Base-by-base conservation (phyloP, 2,888 invertebrate genomes). In the Polydrusus cervinus region DNA sequence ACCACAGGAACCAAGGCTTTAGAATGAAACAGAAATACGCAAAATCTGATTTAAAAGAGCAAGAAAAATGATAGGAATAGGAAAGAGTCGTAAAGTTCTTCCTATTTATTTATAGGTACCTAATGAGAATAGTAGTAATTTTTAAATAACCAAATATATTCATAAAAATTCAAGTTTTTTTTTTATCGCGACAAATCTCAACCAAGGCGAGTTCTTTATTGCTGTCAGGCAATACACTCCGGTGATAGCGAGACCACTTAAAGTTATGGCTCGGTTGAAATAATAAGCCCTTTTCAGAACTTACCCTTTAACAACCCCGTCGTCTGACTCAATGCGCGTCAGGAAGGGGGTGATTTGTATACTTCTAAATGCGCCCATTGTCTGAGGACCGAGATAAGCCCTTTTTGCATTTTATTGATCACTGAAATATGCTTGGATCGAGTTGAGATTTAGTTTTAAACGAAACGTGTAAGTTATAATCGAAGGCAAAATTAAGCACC, bases 321-420 rank as follows among this genome's bases (percentile, higher is more conserved):
- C 67, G 67, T 55, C 67, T 57, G 67, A 57, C 66, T 66, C 53
- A 53, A 53, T 51, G 66, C 66, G 66, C 51, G 34, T 25, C 62
- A 57, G 72, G 72, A 72, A 72, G 72, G 72, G 72, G 47, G 47
- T 57, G 72, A 72, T 72, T 72, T 72, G 72, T 72, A 65, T 66
- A 72, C 72, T 66, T 72, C 55, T 72, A 72, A 72, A 72, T 72
- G 72, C 66, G 65, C 55, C 72, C 43, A 72, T 72, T 72, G 72
- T 72, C 72, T 71, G 57, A 51, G 62, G 65, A 43, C 71, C 34
- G 14, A 64, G 71, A 71, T 71, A 71, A 71, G 71, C 65, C 71
- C 71, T 64, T 71, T 62, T 57, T 65, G 71, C 65, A 71, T 65
- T 71, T 53, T 71, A 71, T 71, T 53, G 71, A 71, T 71, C 60